A percentile compares a stretch with the other conserved stretches of the same genome.
Conservation (phyloP, 1,140 invertebrate species). For the Drosophila ambigua region DNA sequence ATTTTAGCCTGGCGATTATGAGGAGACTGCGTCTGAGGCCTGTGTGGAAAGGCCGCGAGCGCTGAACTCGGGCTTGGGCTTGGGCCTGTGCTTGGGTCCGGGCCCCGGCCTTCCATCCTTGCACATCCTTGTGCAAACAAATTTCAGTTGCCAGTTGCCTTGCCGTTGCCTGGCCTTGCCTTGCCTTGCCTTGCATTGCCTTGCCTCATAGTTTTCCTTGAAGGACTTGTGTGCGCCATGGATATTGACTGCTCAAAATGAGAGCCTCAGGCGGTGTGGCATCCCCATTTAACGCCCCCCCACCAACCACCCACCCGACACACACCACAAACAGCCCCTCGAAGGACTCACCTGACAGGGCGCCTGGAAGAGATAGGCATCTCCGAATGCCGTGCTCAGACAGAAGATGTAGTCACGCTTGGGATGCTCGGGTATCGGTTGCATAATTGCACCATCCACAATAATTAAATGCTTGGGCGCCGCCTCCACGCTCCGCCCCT, state of each 20-base stretch:
- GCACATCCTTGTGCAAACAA: conserved; percentile 67
- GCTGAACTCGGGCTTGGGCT: conserved; percentile 57
- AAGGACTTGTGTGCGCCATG: conserved; percentile 59
- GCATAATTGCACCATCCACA: conserved; percentile 98
- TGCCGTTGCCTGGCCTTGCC: conserved; percentile 27
- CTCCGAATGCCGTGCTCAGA: conserved; percentile 98
- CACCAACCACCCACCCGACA: conserved; percentile 1
- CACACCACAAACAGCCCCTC: neutral
- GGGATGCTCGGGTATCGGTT: conserved; percentile 98
- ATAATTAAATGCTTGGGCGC: conserved; percentile 98
- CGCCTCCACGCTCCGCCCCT: conserved; percentile 94
- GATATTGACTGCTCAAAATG: conserved; percentile 62
- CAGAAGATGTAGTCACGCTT: conserved; percentile 99
- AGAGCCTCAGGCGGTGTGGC: conserved; percentile 32
- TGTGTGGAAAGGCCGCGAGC: conserved; percentile 65
- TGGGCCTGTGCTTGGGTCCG: neutral
- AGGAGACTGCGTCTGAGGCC: conserved; percentile 32
- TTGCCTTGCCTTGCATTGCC: conserved; percentile 61
- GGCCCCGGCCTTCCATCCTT: conserved; percentile 47
- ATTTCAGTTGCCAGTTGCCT: conserved; percentile 44
- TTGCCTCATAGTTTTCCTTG: conserved; percentile 57
- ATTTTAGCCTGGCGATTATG: conserved; percentile 64
- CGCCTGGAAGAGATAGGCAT: conserved; percentile 98
- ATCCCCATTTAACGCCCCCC: neutral
- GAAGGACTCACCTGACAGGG: conserved; percentile 87